phyloP scores from a whole-genome alignment of 2,888 invertebrate species.

The Aporophyla nigra region DNA sequence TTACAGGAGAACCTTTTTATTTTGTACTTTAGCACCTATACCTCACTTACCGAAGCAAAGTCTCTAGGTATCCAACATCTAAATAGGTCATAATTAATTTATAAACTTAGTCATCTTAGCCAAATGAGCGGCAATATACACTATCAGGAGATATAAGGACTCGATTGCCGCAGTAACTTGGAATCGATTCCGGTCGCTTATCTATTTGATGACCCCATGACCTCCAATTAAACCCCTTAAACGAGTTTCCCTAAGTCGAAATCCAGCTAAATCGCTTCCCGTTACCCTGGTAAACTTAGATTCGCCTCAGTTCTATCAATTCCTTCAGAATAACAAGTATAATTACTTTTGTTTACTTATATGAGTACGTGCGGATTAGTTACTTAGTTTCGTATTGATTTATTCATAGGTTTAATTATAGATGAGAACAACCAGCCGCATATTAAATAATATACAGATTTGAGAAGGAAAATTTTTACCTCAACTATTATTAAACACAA shows the following conservation, averaged over 20 bases:
- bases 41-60: neutral
- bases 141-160: conserved; percentile 16
- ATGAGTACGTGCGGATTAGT: neutral
- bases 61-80: neutral
- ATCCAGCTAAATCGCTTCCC: conserved; percentile 38
- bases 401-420: conserved; percentile 28
- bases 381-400: conserved; percentile 14
- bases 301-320: conserved; percentile 21
- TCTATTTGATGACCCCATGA: conserved; percentile 49
- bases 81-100: neutral
- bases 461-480: neutral
- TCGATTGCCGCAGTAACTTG: conserved; percentile 28
- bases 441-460: conserved; percentile 3
- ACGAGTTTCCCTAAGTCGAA: conserved; percentile 46
- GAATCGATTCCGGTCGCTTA: conserved; percentile 45
- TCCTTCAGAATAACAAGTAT: conserved; percentile 13
- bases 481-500: neutral
- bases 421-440: conserved; percentile 1
- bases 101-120: neutral
- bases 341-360: conserved; percentile 23
- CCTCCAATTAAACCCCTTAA: conserved; percentile 48
- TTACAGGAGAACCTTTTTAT: neutral
- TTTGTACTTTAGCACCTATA: neutral
- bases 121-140: neutral
- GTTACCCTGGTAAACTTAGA: conserved; percentile 17